Conservation (phyloP, 2,113 vertebrate species). For the Empidonax traillii region DNA sequence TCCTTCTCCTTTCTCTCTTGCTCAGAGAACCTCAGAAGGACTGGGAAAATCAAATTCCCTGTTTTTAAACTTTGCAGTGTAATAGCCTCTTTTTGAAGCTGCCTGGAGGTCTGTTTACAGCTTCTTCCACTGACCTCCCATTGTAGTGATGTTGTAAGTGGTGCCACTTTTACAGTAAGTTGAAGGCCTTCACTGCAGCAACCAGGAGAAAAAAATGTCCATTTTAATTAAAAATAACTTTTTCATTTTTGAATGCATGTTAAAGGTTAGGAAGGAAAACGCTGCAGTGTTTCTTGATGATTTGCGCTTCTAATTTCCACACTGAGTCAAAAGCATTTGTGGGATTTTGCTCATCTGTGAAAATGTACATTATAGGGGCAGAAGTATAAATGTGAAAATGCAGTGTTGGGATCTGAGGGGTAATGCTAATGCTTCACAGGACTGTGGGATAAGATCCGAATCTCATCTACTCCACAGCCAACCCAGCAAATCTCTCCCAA, state of each 20-base stretch:
- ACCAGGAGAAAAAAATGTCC: not conserved
- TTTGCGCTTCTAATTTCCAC: not conserved
- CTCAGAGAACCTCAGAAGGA: not conserved
- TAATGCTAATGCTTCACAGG: not conserved
- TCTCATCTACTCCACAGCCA: not conserved
- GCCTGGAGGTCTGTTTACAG: not conserved
- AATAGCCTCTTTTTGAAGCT: not conserved
- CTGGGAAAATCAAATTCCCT: not conserved
- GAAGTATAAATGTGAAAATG: not conserved
- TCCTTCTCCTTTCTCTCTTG: not conserved
- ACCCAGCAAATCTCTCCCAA: not conserved
- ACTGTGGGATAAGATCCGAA: not conserved
- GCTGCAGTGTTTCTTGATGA: not conserved
- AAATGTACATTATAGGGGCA: not conserved
- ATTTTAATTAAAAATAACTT: constrained; percentile 27
- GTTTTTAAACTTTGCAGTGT: not conserved
- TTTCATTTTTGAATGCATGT: not conserved
- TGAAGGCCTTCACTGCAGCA: not conserved
- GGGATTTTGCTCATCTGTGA: not conserved
- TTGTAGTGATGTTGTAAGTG: not conserved
- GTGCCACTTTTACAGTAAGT: not conserved
- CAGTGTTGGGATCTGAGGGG: not conserved
- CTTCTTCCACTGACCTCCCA: not conserved
- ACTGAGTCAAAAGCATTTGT: not conserved
- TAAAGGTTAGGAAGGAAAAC: not conserved